Percentiles rank a stretch among this genome's conserved stretches.
Conservation (phyloP, 2,888 invertebrate species). For the Polymixis flavicincta region DNA sequence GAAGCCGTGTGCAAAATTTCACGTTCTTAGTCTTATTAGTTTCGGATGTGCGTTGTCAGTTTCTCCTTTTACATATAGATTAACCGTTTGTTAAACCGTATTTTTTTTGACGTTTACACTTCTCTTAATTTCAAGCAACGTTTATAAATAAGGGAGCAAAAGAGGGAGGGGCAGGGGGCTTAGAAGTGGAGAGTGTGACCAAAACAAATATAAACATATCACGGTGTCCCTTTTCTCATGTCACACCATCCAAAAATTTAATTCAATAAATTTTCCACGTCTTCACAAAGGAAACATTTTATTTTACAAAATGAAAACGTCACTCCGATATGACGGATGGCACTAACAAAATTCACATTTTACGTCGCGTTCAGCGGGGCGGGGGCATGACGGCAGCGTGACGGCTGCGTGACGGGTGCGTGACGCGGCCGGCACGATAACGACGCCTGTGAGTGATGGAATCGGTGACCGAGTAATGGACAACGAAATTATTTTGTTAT, state of each 20-base stretch:
- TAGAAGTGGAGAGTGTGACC: not conserved
- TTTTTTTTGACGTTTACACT: not conserved
- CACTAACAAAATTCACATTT: constrained; percentile 41
- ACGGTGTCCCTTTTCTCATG: not conserved
- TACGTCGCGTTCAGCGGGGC: constrained; percentile 6
- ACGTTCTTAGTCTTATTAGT: too few relatives aligned
- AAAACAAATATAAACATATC: not conserved
- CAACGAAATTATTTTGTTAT: constrained; percentile 39
- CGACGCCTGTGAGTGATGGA: constrained; percentile 42
- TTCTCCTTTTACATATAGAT: too few relatives aligned
- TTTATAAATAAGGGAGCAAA: not conserved
- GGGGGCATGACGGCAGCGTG: constrained; percentile 28
- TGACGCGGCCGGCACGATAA: constrained; percentile 28
- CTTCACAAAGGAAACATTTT: constrained; percentile 30
- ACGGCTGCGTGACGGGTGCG: constrained; percentile 20
- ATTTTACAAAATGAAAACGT: constrained; percentile 53
- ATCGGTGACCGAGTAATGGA: constrained; percentile 28
- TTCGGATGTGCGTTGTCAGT: too few relatives aligned
- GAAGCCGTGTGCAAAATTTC: too few relatives aligned
- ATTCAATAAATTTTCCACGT: constrained; percentile 8
- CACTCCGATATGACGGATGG: constrained; percentile 54
- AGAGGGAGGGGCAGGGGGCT: not conserved
- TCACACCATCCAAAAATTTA: not conserved
- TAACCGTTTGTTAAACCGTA: too few relatives aligned
- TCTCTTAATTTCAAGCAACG: too few relatives aligned